Evolutionary conservation across 2,113 vertebrate species (phyloP), one percentile per base, ranked within the genome.

Genomic region (Tachysurus fulvidraco): DNA sequence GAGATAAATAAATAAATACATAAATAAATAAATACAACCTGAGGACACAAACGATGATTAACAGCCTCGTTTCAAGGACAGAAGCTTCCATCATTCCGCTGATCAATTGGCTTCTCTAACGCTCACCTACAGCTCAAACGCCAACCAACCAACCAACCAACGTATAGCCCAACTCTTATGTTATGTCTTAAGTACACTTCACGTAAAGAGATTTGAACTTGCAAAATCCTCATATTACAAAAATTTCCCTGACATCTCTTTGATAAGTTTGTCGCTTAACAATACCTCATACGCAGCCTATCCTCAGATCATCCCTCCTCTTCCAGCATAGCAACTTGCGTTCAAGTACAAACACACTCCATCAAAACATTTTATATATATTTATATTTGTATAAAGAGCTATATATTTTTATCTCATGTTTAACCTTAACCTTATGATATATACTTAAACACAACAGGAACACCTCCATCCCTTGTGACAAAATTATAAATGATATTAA

Each of bases 1-100:
- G 36, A 36, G 36, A 93, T 92, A 94, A 94, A 94, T 94, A 94
- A 92, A 94, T 92, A 93, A 87, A 91, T 74, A 89, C 93, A 93
- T 94, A 93, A 87, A 91, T 74, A 89, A 93, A 93, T 94, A 93
- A 93, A 94, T 94, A 94, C 85, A 93, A 93, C 92, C 93, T 93
- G 93, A 95, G 93, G 93, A 93, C 93, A 88, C 91, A 89, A 91
- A 92, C 87, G 89, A 91, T 44, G 76, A 85, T 73, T 76, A 81
- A 67, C 25, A 30, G 54, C 54, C 79, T 74, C 19, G n/a, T 71
- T 76, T 57, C 21, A 50, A 59, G 57, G 74, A 30, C 69, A 44
- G n/a, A 81, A 44, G 59, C 23, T 54, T 44, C 67, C 59, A 74
- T 50, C 25, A 1, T 44, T 76, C 62, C 54, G 73, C 46, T 44